Conservation (phyloP, 2,797 vertebrate species). For the Sebastiscus albofasciatus region DNA sequence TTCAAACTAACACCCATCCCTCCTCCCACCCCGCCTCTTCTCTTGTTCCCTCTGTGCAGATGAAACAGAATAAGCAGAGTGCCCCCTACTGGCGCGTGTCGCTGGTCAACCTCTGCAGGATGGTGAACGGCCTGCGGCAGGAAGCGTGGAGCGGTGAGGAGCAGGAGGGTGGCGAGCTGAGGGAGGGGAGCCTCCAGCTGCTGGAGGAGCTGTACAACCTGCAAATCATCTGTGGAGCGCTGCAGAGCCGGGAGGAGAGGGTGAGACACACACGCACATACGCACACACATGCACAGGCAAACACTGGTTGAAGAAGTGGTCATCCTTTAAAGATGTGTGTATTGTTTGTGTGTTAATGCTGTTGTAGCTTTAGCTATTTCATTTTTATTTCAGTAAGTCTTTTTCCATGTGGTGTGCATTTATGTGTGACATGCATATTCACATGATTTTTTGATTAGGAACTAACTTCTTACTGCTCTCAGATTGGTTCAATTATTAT, state of each 20-base stretch:
- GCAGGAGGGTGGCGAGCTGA: conserved; percentile 76
- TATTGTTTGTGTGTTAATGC: neutral
- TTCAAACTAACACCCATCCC: neutral
- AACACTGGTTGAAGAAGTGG: neutral
- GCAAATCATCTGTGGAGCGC: conserved; percentile 88
- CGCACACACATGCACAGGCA: neutral
- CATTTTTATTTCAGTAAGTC: neutral
- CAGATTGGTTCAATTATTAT: neutral
- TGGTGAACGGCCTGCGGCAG: conserved; percentile 82
- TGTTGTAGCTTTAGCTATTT: no score
- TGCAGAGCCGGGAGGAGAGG: conserved; percentile 90
- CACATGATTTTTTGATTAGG: neutral
- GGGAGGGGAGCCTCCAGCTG: conserved; percentile 84
- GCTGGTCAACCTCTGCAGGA: conserved; percentile 88
- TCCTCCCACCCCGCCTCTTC: accelerated
- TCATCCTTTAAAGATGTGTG: neutral
- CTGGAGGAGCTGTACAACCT: conserved; percentile 88
- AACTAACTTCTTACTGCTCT: neutral
- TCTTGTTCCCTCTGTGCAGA: conserved; percentile 60
- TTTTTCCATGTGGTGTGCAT: neutral
- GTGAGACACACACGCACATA: conserved; percentile 36
- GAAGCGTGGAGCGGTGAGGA: conserved; percentile 81
- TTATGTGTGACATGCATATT: neutral
- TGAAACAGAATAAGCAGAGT: conserved; percentile 85
- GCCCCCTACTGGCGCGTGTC: conserved; percentile 90